Percentiles rank a stretch among this genome's conserved stretches.
Conservation (phyloP, 2,113 vertebrate genomes). For the Heterochromis multidens region DNA sequence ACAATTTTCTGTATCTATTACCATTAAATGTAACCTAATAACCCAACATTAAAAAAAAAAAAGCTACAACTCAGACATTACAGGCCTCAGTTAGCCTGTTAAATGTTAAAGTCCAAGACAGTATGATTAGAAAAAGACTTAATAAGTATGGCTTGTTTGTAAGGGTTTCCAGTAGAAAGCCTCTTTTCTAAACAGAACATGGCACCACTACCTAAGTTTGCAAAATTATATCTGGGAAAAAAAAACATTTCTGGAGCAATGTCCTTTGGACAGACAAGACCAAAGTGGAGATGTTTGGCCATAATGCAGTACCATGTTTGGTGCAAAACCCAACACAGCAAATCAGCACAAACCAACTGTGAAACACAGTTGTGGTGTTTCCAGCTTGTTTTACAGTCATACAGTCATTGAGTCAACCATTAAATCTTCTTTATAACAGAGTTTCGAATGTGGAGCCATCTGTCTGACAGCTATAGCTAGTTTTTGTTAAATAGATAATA, state of each 20-base stretch:
- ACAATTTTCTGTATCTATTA: not conserved
- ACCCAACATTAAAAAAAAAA: not conserved
- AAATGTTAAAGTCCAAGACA: no score
- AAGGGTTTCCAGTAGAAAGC: not conserved
- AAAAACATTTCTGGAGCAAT: not conserved
- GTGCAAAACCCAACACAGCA: no score
- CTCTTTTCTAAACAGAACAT: rapidly evolving
- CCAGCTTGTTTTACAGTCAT: not conserved
- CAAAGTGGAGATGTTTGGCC: not conserved
- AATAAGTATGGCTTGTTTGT: not conserved
- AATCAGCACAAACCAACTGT: no score
- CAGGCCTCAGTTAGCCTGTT: not conserved
- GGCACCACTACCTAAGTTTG: not conserved
- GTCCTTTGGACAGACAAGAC: not conserved
- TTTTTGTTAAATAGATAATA: not conserved
- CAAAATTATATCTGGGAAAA: not conserved
- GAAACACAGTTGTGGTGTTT: no score
- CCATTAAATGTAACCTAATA: not conserved
- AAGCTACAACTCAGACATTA: not conserved
- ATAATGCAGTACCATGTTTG: not conserved
- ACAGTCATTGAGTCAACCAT: not conserved
- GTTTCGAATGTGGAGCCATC: not conserved
- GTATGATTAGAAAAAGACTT: no score
- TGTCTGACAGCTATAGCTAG: not conserved
- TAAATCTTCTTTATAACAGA: not conserved